phyloP scores from a whole-genome alignment of 2,113 vertebrate genomes.

The Neogale vison region DNA sequence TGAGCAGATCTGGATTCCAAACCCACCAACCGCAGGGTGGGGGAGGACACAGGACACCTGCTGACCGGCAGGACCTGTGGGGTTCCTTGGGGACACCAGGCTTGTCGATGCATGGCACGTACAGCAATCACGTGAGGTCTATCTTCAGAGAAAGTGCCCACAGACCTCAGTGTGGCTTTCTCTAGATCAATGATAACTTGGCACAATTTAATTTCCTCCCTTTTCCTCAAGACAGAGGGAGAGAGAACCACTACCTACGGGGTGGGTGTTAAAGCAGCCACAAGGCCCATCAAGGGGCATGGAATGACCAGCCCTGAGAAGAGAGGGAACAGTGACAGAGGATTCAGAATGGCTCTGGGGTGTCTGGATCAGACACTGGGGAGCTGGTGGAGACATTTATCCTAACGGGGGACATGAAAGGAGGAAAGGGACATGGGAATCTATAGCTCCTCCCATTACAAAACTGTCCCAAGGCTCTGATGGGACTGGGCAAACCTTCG shows the following conservation, averaged over 20 bases:
- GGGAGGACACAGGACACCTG: not conserved
- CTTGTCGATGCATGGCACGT: not conserved
- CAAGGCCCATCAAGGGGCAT: rapidly evolving
- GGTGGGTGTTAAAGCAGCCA: not conserved
- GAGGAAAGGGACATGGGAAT: too few relatives aligned
- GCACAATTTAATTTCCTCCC: constrained; percentile 26
- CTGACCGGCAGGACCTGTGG: rapidly evolving
- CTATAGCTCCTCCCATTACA: too few relatives aligned
- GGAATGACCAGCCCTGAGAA: rapidly evolving
- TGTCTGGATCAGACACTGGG: not conserved
- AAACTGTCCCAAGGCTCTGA: not conserved
- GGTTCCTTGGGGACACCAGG: not conserved
- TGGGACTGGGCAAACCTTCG: not conserved
- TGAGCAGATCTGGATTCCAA: not conserved
- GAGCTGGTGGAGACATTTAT: not conserved
- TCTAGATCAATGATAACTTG: not conserved
- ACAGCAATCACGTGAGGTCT: rapidly evolving
- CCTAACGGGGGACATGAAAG: not conserved
- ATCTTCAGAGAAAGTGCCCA: not conserved
- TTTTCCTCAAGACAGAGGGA: not conserved
- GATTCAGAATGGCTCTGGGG: not conserved
- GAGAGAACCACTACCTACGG: rapidly evolving
- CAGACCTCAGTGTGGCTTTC: not conserved
- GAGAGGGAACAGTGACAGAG: not conserved
- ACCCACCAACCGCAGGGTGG: too few relatives aligned